Evolutionary conservation across 2,113 vertebrate species (phyloP).

Genomic region (Leptodactylus fuscus): DNA sequence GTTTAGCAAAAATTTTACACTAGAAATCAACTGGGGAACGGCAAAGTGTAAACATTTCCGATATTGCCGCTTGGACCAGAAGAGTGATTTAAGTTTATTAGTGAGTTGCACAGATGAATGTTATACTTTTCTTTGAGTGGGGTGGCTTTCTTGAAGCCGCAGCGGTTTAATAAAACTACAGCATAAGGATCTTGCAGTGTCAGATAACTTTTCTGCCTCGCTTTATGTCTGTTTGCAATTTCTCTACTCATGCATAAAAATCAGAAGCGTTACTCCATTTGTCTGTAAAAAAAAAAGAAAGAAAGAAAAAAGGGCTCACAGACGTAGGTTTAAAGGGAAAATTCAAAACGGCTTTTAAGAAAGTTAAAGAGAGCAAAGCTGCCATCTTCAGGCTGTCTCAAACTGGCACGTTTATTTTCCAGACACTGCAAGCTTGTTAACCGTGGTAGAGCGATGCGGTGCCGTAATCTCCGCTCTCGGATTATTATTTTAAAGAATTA

Average conservation of each 20-base stretch:
- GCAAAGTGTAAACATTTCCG: neutral
- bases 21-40: neutral
- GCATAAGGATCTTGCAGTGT: slow-evolving; percentile 56
- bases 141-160: slow-evolving; percentile 28
- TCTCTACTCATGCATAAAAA: slow-evolving; percentile 60
- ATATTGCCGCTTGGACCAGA: slow-evolving; percentile 16
- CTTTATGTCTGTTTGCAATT: slow-evolving; percentile 58
- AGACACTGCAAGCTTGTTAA: neutral
- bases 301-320: slow-evolving; percentile 6
- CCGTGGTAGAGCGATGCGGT: neutral
- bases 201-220: slow-evolving; percentile 55
- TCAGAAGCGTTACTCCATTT: slow-evolving; percentile 57
- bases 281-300: slow-evolving; percentile 36
- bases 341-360: slow-evolving; percentile 24
- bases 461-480: slow-evolving; percentile 12
- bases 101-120: neutral
- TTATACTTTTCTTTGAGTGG: slow-evolving; percentile 11
- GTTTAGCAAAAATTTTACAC: neutral
- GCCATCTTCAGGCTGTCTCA: slow-evolving; percentile 56
- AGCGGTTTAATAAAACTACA: slow-evolving; percentile 47
- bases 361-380: slow-evolving; percentile 56
- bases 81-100: slow-evolving; percentile 35
- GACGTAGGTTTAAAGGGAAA: slow-evolving; percentile 47
- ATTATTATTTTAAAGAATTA: slow-evolving; percentile 31
- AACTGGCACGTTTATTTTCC: neutral